These are phyloP conservation scores for Irena cyanogastra DNA, from an alignment of 2,113 vertebrate species.

Conservation along the genomic window DNA sequence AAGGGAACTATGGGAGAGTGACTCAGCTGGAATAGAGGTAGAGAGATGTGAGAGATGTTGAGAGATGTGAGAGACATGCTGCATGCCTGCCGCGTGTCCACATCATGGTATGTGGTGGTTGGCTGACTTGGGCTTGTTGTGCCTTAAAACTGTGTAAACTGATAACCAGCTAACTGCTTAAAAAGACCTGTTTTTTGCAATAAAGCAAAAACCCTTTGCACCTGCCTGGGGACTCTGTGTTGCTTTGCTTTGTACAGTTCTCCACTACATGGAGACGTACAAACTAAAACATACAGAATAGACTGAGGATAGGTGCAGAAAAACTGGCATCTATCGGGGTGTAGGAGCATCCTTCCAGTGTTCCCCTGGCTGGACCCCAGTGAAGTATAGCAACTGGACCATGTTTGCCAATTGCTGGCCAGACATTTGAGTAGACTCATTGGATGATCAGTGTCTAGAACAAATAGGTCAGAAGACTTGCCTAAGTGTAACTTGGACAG, in stretches of 20 bases:
- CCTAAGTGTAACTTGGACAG: neutral
- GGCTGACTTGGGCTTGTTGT: neutral
- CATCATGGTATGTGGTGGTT: neutral
- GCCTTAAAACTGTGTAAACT: neutral
- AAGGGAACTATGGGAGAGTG: neutral
- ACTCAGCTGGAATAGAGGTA: neutral
- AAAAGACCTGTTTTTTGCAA: neutral
- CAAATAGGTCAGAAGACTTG: neutral
- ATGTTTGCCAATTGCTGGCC: neutral
- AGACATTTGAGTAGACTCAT: neutral
- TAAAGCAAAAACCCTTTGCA: neutral
- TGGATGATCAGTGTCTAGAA: neutral
- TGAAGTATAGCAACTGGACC: neutral
- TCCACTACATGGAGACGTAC: too few species aligned
- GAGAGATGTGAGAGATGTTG: neutral
- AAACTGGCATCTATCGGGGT: neutral
- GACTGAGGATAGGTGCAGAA: neutral
- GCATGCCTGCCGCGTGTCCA: neutral
- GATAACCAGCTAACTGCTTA: neutral
- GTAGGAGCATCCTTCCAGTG: neutral
- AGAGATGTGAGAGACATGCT: neutral
- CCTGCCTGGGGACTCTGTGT: neutral
- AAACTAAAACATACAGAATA: neutral
- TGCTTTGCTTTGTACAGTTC: too few species aligned
- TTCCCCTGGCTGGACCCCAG: neutral